Conservation (phyloP, 2,113 vertebrate genomes). For the Heterotis niloticus region DNA sequence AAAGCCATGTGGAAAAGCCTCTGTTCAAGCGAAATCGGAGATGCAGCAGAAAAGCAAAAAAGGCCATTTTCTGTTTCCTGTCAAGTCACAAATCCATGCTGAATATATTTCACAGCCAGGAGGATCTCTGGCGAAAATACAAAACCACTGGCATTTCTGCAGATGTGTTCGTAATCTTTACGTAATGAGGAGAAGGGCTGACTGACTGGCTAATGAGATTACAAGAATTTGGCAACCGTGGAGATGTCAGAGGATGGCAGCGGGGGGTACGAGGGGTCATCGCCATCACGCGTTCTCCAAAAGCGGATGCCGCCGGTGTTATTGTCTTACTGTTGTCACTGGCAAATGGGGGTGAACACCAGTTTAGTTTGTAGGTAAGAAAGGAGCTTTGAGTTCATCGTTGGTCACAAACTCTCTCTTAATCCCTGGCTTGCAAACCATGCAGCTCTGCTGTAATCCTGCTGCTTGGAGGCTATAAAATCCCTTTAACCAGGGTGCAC, state of each 20-base stretch:
- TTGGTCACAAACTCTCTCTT: constrained; percentile 20
- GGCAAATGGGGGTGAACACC: background rate
- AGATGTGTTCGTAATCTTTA: no score
- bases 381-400: background rate
- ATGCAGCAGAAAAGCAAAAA: no score
- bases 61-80: no score
- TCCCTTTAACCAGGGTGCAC: constrained; percentile 19
- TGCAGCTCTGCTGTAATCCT: constrained; percentile 43
- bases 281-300: background rate
- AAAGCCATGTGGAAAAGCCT: no score
- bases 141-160: no score
- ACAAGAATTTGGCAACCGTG: background rate
- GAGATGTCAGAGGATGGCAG: background rate
- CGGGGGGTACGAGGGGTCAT: background rate
- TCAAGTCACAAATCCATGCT: no score
- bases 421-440: constrained; percentile 50
- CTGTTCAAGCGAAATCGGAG: no score
- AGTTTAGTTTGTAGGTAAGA: background rate
- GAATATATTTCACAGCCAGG: no score
- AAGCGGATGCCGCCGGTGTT: background rate
- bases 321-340: background rate
- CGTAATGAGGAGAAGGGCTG: no score
- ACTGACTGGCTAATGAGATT: no score
- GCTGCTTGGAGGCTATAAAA: constrained; percentile 52
- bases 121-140: no score